Percentiles rank a stretch among this genome's conserved stretches.
phyloP scores from a whole-genome alignment of 2,113 vertebrate species.

The Odobenus rosmarus region DNA sequence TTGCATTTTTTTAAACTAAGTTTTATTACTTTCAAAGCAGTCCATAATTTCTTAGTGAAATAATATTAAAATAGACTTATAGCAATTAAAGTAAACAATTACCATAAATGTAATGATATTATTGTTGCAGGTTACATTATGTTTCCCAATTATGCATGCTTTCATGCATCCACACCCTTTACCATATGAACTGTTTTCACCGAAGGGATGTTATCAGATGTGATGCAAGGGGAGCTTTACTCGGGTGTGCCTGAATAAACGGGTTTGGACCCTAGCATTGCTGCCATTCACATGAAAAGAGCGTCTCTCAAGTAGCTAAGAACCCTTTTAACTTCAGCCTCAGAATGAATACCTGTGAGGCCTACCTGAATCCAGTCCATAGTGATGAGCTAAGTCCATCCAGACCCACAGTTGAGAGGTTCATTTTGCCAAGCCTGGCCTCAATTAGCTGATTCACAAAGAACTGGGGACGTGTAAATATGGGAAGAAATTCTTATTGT shows the following conservation, averaged over 20 bases:
- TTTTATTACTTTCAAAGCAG: constrained; percentile 10
- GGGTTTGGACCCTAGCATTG: background rate
- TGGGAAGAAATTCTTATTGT: background rate
- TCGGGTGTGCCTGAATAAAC: background rate
- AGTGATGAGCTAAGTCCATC: background rate
- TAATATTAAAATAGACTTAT: background rate
- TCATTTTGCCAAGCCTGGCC: background rate
- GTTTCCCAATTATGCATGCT: background rate
- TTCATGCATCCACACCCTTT: background rate
- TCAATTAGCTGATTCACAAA: background rate
- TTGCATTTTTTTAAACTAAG: background rate
- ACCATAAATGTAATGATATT: background rate
- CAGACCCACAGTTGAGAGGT: background rate
- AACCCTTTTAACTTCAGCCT: background rate
- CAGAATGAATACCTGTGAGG: background rate
- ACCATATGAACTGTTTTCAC: background rate
- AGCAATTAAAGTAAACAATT: background rate
- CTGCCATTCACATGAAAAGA: background rate
- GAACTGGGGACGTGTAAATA: background rate
- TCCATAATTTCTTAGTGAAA: background rate
- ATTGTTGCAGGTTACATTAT: background rate
- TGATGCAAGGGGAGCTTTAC: background rate
- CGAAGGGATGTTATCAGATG: background rate
- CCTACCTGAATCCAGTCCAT: background rate
- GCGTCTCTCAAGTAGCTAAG: background rate